Evolutionary conservation across 2,113 vertebrate species (phyloP).

Genomic region (Neolamprologus cancellatus): DNA sequence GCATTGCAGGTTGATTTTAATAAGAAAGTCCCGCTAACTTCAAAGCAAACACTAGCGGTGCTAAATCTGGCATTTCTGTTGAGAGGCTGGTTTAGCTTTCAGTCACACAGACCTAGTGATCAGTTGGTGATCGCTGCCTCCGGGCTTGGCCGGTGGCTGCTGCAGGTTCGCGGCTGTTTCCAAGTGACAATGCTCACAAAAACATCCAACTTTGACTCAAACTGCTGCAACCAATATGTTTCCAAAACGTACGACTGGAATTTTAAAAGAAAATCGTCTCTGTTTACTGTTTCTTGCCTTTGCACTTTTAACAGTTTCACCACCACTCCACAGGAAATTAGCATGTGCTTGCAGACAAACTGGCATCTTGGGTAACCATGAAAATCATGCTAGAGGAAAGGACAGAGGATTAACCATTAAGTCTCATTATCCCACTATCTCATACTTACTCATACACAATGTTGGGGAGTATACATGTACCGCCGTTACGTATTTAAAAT

Average conservation of each 20-base stretch:
- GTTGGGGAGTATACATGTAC: too few species aligned
- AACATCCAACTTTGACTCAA: background rate
- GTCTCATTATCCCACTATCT: background rate
- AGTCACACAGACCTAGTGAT: background rate
- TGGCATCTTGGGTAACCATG: background rate
- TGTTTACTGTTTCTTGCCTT: background rate
- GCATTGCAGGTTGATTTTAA: background rate
- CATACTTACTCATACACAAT: background rate
- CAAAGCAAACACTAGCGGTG: background rate
- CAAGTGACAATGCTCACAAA: background rate
- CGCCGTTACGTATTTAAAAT: too few species aligned
- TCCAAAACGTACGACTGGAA: accelerated
- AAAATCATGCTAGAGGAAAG: background rate
- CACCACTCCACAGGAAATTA: accelerated
- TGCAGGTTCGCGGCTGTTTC: background rate
- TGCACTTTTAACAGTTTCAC: background rate
- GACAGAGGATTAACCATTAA: background rate
- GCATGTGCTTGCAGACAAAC: background rate
- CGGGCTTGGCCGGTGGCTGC: background rate
- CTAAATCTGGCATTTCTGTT: background rate
- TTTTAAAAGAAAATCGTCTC: background rate
- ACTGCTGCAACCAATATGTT: background rate
- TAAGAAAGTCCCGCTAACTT: background rate
- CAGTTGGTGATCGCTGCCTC: accelerated
- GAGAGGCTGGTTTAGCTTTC: background rate